Evolutionary conservation across 2,888 invertebrate species (phyloP).

Genomic region (Argyra leucocephala): DNA sequence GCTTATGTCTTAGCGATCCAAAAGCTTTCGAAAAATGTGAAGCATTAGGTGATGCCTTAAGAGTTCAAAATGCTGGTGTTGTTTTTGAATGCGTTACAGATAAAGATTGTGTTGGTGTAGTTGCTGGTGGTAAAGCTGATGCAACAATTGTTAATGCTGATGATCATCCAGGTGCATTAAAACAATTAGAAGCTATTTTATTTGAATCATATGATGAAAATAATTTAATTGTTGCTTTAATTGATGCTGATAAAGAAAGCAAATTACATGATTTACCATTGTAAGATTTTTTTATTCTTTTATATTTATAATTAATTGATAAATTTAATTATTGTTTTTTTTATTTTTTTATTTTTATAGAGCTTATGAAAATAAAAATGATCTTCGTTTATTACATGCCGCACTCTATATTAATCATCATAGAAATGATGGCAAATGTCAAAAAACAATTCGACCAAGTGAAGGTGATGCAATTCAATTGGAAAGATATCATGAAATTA

Average conservation of each 20-base stretch:
- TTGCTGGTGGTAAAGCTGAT: not conserved
- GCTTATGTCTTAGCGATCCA: not conserved
- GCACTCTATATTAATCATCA: not conserved
- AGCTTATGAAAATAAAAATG: not conserved
- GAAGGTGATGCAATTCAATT: not conserved
- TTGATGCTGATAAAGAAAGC: not conserved
- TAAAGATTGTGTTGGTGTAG: not conserved
- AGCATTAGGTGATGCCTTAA: not conserved
- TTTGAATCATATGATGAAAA: constrained; percentile 2
- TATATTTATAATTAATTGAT: not conserved
- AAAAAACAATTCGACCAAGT: not conserved
- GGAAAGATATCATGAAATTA: not conserved
- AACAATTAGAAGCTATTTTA: not conserved
- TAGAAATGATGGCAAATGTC: not conserved
- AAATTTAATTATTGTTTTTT: not conserved
- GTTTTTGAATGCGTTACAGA: not conserved
- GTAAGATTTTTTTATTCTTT: not conserved
- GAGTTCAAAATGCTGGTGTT: not conserved
- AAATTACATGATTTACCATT: not conserved
- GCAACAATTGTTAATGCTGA: not conserved
- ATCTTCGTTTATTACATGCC: not conserved
- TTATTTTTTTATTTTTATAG: not conserved
- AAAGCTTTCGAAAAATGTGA: not conserved
- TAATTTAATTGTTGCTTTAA: not conserved
- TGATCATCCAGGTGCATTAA: not conserved